Base-by-base conservation (phyloP, 2,113 vertebrate species). In the Paratilapia polleni region DNA sequence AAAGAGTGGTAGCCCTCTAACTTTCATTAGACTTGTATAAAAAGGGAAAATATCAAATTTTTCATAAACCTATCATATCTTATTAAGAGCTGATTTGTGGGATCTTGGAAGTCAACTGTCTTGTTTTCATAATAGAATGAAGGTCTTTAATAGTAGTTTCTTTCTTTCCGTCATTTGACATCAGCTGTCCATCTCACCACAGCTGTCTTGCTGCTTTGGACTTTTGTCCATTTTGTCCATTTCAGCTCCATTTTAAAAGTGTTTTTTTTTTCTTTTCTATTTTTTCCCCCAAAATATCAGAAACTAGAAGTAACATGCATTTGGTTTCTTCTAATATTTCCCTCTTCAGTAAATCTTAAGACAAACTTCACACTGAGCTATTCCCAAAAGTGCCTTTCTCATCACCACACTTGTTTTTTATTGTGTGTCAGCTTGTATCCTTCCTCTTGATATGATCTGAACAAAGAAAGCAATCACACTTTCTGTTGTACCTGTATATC, bases 401-500 rank as follows among this genome's bases (percentile, higher is more conserved):
- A 19, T 68, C 38, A 68, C 14, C 11, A 8, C 26, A 26, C 52
- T 74, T 19, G 13, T 31, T 9, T 73, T 22, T 57, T 14, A 17
- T 28, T 28, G 6, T 52, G 59, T 14, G 15, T 73, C 56, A 66
- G 5, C 14, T 19, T 9, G 4, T 22, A 64, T 81, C 84, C 81
- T 90, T 87, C 84, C 80, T 83, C 66, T 81, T 56, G 17, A 26
- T 12, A 12, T 41, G 74, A 22, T 36, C 83, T 84, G 78, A 20
- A 81, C 6, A 88, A 89, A 86, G 81, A 82, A 77, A 76, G 26
- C 60, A 9, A 19, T 80, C 81, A 2, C 31, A 36, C 34, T 7
- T 34, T 31, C n/a, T 38, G 59, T 19, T 57, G n/a, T 4, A 43
- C 36, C 17, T 76, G 77, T 28, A 8, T 52, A 54, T 61, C 56